Conservation (phyloP, 2,888 invertebrate species). For the Ophion obscuratus region DNA sequence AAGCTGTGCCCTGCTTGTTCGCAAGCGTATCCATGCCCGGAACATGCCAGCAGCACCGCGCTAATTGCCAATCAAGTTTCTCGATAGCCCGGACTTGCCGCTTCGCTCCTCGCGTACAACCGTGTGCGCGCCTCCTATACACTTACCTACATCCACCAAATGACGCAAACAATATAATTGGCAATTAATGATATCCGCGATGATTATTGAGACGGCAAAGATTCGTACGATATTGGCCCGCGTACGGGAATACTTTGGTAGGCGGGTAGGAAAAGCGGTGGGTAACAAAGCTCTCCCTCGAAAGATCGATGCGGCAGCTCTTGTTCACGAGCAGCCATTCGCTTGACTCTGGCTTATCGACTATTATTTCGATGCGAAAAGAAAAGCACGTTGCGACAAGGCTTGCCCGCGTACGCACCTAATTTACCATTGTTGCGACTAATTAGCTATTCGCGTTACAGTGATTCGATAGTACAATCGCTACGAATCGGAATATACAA, state of each 20-base stretch:
- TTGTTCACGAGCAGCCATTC: too few relatives aligned
- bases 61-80: conserved; percentile 60
- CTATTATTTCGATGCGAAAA: not conserved
- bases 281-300: not conserved
- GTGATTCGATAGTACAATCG: conserved; percentile 20
- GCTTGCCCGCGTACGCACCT: not conserved
- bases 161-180: conserved; percentile 41
- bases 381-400: not conserved
- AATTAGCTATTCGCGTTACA: conserved; percentile 32
- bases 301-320: not conserved
- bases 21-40: conserved; percentile 18
- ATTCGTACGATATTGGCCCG: not conserved
- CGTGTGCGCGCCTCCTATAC: not conserved
- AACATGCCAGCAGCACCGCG: conserved; percentile 28
- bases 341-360: not conserved
- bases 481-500: not conserved
- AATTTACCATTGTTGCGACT: conserved; percentile 36
- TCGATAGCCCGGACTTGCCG: conserved; percentile 9
- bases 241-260: too few relatives aligned
- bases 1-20: conserved; percentile 4
- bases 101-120: conserved; percentile 13
- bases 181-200: conserved; percentile 46
- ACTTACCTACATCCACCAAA: conserved; percentile 32
- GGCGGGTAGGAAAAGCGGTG: not conserved
- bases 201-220: conserved; percentile 1